Conservation (phyloP, 1,140 invertebrate genomes). For the Macrosteles quadrilineatus region DNA sequence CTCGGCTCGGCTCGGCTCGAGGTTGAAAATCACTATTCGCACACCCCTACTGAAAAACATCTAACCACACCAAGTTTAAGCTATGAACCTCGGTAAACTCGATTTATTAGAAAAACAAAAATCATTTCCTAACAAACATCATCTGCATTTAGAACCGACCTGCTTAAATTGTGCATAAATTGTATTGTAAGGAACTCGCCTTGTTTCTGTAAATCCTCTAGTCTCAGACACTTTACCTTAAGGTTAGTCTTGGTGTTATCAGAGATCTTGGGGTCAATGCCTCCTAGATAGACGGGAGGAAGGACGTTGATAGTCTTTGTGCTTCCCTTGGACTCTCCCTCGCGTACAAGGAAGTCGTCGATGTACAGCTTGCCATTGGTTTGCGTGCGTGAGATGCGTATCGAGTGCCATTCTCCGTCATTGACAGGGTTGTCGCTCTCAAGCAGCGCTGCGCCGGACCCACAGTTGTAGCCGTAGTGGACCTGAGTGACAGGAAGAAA, state of each 20-base stretch:
- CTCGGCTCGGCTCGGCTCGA: no score
- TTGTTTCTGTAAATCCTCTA: no score
- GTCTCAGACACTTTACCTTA: constrained; percentile 11
- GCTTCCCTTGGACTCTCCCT: constrained; percentile 57
- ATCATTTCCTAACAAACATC: no score
- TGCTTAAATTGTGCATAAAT: no score
- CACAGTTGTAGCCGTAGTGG: constrained; percentile 72
- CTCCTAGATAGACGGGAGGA: constrained; percentile 76
- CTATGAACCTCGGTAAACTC: no score
- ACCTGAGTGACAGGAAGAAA: constrained; percentile 52
- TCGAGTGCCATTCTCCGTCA: constrained; percentile 86
- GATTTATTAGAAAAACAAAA: no score
- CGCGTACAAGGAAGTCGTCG: constrained; percentile 61
- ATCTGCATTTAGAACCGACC: no score
- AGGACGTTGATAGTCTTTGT: constrained; percentile 61
- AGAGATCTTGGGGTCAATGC: constrained; percentile 46
- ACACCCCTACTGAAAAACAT: no score
- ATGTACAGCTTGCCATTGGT: constrained; percentile 65
- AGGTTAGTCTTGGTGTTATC: constrained; percentile 28
- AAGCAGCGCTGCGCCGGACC: constrained; percentile 64
- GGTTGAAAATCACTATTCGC: no score
- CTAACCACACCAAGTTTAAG: no score
- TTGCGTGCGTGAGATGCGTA: constrained; percentile 60
- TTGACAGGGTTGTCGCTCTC: constrained; percentile 61
- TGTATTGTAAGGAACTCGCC: no score